Evolutionary conservation across 2,797 vertebrate genomes (phyloP).

Genomic region (Menidia menidia): DNA sequence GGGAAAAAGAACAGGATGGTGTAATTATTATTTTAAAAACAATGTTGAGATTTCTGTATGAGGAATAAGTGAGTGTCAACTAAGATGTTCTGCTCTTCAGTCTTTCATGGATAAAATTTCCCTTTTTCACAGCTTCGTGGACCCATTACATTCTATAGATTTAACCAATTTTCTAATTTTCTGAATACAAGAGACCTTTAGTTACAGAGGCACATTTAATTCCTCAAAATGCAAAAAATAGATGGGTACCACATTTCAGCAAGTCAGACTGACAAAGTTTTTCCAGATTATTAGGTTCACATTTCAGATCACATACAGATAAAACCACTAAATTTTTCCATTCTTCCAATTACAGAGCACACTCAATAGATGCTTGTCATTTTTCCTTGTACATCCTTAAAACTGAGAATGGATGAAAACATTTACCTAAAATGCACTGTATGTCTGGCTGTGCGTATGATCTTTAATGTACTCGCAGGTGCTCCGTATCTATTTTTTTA

Average conservation of each 20-base stretch:
- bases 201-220: not conserved
- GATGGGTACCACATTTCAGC: not conserved
- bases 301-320: no score
- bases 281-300: no score
- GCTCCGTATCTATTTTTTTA: conserved; percentile 4
- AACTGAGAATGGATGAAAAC: conserved; percentile 17
- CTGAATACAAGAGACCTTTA: not conserved
- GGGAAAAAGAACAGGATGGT: no score
- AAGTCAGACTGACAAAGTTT: no score
- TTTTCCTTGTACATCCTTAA: conserved; percentile 7
- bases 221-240: not conserved
- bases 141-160: not conserved
- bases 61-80: not conserved
- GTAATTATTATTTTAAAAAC: no score
- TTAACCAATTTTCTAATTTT: not conserved
- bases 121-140: not conserved
- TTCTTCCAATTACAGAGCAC: not conserved
- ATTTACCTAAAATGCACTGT: not conserved
- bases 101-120: not conserved
- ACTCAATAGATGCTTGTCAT: conserved; percentile 14
- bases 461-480: not conserved
- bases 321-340: not conserved
- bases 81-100: not conserved
- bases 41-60: not conserved
- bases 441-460: not conserved